These are phyloP conservation scores for Callitettix versicolor DNA, from an alignment of 1,140 invertebrate species.

Conservation along the genomic window DNA sequence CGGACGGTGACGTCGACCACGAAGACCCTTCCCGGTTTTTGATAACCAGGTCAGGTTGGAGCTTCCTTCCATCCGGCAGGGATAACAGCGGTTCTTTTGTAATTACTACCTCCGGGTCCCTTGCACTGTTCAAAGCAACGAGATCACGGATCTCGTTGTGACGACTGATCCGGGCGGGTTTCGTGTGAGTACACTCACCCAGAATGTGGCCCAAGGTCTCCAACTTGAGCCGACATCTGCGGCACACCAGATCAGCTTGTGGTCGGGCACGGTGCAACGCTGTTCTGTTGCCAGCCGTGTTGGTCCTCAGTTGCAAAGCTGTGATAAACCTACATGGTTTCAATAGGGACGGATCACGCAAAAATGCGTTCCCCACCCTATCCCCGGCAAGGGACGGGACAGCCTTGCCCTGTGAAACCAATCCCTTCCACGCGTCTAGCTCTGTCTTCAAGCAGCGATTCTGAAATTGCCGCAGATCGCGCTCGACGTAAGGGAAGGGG, in stretches of 20 bases:
- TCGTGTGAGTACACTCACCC: constrained; percentile 15
- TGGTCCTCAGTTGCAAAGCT: neutral
- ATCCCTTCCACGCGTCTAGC: neutral
- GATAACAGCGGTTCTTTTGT: neutral
- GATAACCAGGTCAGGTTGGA: neutral
- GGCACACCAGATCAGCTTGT: neutral
- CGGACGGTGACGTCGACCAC: constrained; percentile 15
- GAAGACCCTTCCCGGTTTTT: constrained; percentile 13
- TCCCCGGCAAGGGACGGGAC: neutral
- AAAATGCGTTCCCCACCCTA: constrained; percentile 5
- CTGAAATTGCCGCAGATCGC: neutral
- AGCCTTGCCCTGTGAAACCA: neutral
- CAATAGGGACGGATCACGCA: constrained; percentile 5
- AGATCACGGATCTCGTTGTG: constrained; percentile 20
- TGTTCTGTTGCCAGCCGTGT: neutral
- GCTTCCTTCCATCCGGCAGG: neutral
- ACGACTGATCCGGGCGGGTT: constrained; percentile 10
- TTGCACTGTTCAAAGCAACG: neutral
- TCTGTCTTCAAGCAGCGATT: neutral
- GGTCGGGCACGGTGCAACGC: neutral
- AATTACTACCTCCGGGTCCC: neutral
- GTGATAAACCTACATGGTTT: neutral
- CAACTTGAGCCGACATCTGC: neutral
- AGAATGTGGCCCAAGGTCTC: constrained; percentile 23
- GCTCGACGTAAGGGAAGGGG: neutral